phyloP scores from a whole-genome alignment of 2,113 vertebrate genomes.

The Tragelaphus buxtoni region DNA sequence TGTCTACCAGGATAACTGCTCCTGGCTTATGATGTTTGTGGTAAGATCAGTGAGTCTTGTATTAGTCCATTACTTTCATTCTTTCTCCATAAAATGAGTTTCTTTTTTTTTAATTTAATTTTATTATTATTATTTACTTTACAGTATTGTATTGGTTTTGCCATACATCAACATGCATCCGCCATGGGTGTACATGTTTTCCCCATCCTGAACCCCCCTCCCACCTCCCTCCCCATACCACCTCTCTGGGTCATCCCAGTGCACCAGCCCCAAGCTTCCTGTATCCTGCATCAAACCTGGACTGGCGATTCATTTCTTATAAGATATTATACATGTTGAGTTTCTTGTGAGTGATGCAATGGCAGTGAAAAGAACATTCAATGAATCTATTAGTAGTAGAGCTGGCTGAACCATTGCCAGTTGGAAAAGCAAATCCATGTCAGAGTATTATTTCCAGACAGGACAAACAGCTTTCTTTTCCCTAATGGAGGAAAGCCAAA shows the following conservation, averaged over 20 bases:
- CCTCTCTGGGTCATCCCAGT: too few relatives aligned
- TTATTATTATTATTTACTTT: too few relatives aligned
- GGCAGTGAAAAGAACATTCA: background rate
- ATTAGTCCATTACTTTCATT: background rate
- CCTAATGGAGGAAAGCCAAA: background rate
- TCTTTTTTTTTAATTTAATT: background rate
- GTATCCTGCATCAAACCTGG: too few relatives aligned
- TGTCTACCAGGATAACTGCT: background rate
- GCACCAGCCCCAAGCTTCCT: too few relatives aligned
- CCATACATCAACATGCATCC: too few relatives aligned
- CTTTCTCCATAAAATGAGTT: background rate
- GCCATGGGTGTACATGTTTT: too few relatives aligned
- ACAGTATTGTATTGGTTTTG: too few relatives aligned
- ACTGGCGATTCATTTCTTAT: too few relatives aligned
- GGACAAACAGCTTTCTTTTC: background rate
- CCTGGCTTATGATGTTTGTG: background rate
- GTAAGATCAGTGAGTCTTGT: background rate
- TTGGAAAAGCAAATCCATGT: background rate
- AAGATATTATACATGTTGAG: background rate
- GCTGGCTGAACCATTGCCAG: background rate
- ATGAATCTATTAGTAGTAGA: background rate
- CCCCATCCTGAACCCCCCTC: too few relatives aligned
- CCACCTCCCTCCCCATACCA: too few relatives aligned
- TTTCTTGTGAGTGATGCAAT: background rate
- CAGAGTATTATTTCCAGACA: constrained; percentile 3